phyloP scores from a whole-genome alignment of 2,797 vertebrate genomes.

The Pachyuromys duprasi region DNA sequence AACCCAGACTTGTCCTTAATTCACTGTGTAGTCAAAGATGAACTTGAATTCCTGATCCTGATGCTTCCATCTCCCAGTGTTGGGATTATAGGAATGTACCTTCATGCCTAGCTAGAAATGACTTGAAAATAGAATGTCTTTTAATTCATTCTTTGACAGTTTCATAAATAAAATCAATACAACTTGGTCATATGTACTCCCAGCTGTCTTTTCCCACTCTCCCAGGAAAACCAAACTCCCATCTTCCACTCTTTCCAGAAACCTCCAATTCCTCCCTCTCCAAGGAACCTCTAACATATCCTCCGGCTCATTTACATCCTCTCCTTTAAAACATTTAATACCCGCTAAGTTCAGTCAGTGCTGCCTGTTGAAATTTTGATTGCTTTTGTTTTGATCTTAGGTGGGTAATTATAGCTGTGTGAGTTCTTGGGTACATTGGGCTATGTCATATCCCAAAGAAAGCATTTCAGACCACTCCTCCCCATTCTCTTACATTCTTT shows the following conservation, averaged over 20 bases:
- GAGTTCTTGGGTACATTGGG: not conserved
- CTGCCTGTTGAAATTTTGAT: not conserved
- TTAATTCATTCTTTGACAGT: not conserved
- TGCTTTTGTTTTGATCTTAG: not conserved
- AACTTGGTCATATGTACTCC: not conserved
- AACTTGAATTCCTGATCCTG: not conserved
- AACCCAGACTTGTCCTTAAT: not conserved
- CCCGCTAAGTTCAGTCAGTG: not conserved
- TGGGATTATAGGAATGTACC: not conserved
- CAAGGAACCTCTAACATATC: not conserved
- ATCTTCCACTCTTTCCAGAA: not conserved
- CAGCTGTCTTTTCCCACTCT: not conserved
- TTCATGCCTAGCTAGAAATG: not conserved
- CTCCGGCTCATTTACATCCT: not conserved
- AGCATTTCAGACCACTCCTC: not conserved
- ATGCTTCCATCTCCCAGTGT: not conserved
- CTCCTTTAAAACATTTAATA: not conserved
- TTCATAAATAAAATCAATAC: not conserved
- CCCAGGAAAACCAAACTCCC: not conserved
- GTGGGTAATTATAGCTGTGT: not conserved
- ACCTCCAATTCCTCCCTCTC: not conserved
- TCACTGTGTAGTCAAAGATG: not conserved
- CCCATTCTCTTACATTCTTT: not conserved
- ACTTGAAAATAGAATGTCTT: slow-evolving; percentile 17
- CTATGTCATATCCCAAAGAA: not conserved